Evolutionary conservation across 2,113 vertebrate genomes (phyloP).

Genomic region (Siniperca knerii): DNA sequence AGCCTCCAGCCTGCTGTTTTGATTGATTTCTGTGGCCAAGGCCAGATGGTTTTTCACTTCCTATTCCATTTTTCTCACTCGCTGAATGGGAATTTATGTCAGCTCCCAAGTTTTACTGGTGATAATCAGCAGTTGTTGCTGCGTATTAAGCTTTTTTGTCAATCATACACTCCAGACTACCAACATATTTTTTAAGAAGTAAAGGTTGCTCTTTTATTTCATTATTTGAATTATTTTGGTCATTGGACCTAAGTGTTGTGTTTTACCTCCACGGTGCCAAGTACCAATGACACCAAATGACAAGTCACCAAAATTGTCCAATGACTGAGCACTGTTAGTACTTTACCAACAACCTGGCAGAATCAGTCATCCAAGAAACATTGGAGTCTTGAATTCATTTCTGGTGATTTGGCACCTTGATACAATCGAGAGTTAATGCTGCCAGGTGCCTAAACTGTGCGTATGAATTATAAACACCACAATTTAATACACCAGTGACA

Average conservation of each 20-base stretch:
- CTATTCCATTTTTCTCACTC: slow-evolving; percentile 7
- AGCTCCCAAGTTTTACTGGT: not conserved
- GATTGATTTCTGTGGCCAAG: slow-evolving; percentile 34
- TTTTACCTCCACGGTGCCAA: not conserved
- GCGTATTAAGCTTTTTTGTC: not conserved
- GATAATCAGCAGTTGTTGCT: not conserved
- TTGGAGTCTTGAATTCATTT: too few relatives aligned
- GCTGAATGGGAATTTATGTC: not conserved
- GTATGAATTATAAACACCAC: too few relatives aligned
- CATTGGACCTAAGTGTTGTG: not conserved
- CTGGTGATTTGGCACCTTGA: too few relatives aligned
- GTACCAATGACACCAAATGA: not conserved
- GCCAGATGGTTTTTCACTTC: slow-evolving; percentile 20
- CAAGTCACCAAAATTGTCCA: not conserved
- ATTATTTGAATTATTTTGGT: not conserved
- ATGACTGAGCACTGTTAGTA: too few relatives aligned
- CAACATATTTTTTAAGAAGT: not conserved
- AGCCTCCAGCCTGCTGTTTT: not conserved
- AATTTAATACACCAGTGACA: too few relatives aligned
- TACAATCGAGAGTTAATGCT: too few relatives aligned
- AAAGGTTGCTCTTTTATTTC: not conserved
- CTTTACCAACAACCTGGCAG: too few relatives aligned
- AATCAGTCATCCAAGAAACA: too few relatives aligned
- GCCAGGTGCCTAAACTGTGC: too few relatives aligned
- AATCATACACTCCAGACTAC: not conserved